Evolutionary conservation across 2,888 invertebrate species (phyloP).

Genomic region (Linnaemya tessellans): DNA sequence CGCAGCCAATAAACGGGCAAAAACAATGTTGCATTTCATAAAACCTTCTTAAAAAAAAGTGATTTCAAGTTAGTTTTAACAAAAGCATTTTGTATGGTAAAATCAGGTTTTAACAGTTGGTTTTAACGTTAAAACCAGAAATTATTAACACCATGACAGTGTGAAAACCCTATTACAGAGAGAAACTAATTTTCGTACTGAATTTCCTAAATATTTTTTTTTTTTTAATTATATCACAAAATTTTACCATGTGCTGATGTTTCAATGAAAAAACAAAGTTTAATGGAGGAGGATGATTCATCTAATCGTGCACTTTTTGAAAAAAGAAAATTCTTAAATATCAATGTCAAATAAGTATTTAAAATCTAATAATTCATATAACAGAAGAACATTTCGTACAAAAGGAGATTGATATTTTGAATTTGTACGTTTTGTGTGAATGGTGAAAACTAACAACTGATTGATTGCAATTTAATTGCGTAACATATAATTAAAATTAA

Average conservation of each 20-base stretch:
- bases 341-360: slow-evolving; percentile 35
- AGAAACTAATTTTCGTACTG: neutral
- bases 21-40: no score
- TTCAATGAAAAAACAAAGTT: neutral
- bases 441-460: neutral
- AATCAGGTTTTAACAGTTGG: no score
- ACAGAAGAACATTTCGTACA: neutral
- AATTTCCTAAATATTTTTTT: no score
- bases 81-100: no score
- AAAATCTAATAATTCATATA: slow-evolving; percentile 11
- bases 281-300: neutral
- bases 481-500: neutral
- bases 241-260: neutral
- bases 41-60: no score
- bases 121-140: no score
- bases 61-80: no score
- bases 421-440: neutral
- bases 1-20: no score
- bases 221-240: neutral
- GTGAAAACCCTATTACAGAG: no score
- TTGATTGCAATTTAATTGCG: neutral
- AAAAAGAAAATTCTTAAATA: neutral
- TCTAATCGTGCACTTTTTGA: neutral
- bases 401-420: neutral
- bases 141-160: no score